Evolutionary conservation across 2,888 invertebrate genomes (phyloP).

Genomic region (Hypsopygia costalis): DNA sequence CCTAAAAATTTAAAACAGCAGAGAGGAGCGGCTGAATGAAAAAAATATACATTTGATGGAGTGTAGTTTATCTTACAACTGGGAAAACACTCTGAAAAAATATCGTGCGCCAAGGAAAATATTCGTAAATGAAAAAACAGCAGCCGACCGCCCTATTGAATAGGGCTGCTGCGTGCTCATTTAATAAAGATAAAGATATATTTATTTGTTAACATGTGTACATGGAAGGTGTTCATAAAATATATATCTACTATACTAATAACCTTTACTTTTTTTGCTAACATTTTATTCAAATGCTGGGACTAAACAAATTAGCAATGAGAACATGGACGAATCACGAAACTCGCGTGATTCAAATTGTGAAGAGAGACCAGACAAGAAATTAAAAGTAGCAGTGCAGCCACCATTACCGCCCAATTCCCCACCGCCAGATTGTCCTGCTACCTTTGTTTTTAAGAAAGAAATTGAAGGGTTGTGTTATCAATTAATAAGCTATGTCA

Average conservation of each 20-base stretch:
- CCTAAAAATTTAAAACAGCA: conserved; percentile 32
- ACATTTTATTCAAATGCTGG: no score
- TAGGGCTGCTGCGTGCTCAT: conserved; percentile 44
- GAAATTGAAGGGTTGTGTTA: conserved; percentile 41
- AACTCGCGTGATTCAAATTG: conserved; percentile 2
- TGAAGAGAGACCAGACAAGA: conserved; percentile 3
- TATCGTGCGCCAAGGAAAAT: conserved; percentile 77
- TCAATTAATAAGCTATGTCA: no score
- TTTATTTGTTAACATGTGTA: no score
- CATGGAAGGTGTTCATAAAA: no score
- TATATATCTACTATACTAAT: no score
- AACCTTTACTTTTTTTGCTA: no score
- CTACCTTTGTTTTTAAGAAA: conserved; percentile 28
- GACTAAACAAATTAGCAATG: background rate
- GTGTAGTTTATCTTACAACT: conserved; percentile 78
- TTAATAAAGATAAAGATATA: background rate
- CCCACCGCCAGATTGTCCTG: conserved; percentile 37
- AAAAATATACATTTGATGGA: conserved; percentile 75
- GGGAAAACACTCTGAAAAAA: conserved; percentile 77
- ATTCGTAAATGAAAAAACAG: conserved; percentile 80
- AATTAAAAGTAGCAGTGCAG: conserved; percentile 21
- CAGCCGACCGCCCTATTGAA: conserved; percentile 42
- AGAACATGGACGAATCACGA: background rate
- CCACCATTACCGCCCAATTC: conserved; percentile 44
- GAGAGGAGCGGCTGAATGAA: conserved; percentile 32